Conservation (phyloP, 2,113 vertebrate species). For the Festucalex cinctus region DNA sequence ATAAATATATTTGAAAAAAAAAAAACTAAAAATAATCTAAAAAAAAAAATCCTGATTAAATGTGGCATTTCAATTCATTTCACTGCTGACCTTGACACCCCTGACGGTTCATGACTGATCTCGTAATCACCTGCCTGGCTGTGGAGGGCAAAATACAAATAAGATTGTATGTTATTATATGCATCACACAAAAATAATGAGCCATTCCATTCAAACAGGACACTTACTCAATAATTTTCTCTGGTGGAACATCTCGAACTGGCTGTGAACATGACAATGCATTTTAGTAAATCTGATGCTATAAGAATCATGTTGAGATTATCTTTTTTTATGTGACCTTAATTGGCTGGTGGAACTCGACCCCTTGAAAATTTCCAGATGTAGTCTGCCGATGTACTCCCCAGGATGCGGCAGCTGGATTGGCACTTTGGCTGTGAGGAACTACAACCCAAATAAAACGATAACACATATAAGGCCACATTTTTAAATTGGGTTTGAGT, state of each 20-base stretch:
- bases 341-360: constrained; percentile 73
- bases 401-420: constrained; percentile 56
- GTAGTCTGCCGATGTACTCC: constrained; percentile 56
- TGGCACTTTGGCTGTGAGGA: constrained; percentile 12
- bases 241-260: constrained; percentile 73
- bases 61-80: no score
- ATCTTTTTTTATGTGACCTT: constrained; percentile 35
- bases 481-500: not conserved
- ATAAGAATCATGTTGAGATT: not conserved
- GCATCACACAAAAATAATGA: not conserved
- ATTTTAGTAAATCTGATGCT: not conserved
- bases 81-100: constrained; percentile 82
- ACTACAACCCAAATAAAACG: constrained; percentile 7
- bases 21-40: no score
- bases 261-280: constrained; percentile 65
- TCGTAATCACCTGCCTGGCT: constrained; percentile 83
- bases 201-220: not conserved
- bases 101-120: constrained; percentile 81
- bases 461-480: not conserved
- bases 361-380: constrained; percentile 60
- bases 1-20: no score
- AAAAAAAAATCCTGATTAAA: no score
- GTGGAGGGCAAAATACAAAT: constrained; percentile 10
- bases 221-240: constrained; percentile 86
- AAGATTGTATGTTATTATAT: not conserved